Evolutionary conservation across 2,797 vertebrate genomes (phyloP).

Genomic region (Harpagifer antarcticus): DNA sequence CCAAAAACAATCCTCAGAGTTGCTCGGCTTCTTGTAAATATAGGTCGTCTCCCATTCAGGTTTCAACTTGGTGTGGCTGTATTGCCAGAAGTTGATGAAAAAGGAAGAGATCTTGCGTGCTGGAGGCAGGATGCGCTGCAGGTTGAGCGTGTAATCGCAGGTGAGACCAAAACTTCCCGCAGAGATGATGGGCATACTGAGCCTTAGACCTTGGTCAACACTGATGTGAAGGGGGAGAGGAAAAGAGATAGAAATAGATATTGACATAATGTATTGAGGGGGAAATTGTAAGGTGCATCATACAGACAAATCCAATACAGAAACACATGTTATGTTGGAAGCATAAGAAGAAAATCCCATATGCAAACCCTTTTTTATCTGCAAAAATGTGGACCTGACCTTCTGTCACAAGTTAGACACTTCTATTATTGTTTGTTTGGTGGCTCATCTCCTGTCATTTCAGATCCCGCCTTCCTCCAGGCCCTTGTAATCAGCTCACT

Average conservation of each 20-base stretch:
- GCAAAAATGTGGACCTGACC: neutral
- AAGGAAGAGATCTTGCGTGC: slow-evolving; percentile 91
- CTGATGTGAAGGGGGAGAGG: slow-evolving; percentile 53
- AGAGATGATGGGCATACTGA: slow-evolving; percentile 90
- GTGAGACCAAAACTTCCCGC: slow-evolving; percentile 93
- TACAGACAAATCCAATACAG: neutral
- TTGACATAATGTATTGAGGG: neutral
- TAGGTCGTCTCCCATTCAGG: slow-evolving; percentile 86
- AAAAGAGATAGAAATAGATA: neutral
- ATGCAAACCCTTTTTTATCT: neutral
- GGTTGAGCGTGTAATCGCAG: slow-evolving; percentile 89
- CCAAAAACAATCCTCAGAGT: slow-evolving; percentile 92
- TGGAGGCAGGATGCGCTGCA: slow-evolving; percentile 92
- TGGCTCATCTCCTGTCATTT: too few species aligned
- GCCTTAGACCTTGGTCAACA: slow-evolving; percentile 80
- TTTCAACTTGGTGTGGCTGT: slow-evolving; percentile 69
- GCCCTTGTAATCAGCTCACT: too few species aligned
- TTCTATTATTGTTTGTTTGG: too few species aligned
- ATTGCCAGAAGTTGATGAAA: slow-evolving; percentile 88
- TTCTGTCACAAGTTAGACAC: too few species aligned
- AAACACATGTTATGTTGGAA: neutral
- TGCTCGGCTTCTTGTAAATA: slow-evolving; percentile 86
- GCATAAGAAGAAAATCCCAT: neutral
- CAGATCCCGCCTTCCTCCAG: too few species aligned
- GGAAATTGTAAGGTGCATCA: neutral